Base-by-base conservation (phyloP, 2,113 vertebrate genomes). In the Entomyzon cyanotis region DNA sequence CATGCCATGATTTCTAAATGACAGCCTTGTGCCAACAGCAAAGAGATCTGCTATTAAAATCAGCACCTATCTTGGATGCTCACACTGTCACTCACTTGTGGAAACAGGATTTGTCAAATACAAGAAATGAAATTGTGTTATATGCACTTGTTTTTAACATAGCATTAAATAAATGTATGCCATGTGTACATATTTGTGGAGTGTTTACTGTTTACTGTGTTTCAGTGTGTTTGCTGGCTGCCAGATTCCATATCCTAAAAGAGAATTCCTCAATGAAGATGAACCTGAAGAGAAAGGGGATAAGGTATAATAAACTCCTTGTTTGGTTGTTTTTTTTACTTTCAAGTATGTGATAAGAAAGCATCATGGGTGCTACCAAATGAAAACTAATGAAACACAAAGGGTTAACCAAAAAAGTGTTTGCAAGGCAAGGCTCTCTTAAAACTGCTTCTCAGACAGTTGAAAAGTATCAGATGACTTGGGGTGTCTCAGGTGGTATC, bases 221-320 rank as follows among this genome's bases (percentile, higher is more conserved):
- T 98, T 50, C 69, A 99, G 99, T 98, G 99, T 99, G 70, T 99
- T 99, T 97, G 99, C 99, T 92, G 99, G 99, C 67, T 99, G 99
- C 97, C 99, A 99, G 98, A 99, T 99, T 97, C 99, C 99, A 4
- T 99, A 99, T 93, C 99, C 99, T 15, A 99, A 99, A 96, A 98
- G 99, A 95, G 99, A 99, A 97, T 99, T 99, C 97, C 98, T 99
- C 41, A 99, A 99, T 65, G 99, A 99, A 97, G 99, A 99, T 76
- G 99, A 99, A 91, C 99, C 99, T 5, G 99, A 99, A 96, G 99
- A 99, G 96, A 99, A 99, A 96, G 98, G 98, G 17, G 99, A 99
- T 94, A 99, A 99, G 99, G 99, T 99, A 98, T 52, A 65, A 62
- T 65, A 68, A 87, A 67, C 44, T 69, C 8, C 2, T 41, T 35